These are phyloP conservation scores for Melieria omissa DNA, from an alignment of 2,888 invertebrate genomes.

Conservation along the genomic window DNA sequence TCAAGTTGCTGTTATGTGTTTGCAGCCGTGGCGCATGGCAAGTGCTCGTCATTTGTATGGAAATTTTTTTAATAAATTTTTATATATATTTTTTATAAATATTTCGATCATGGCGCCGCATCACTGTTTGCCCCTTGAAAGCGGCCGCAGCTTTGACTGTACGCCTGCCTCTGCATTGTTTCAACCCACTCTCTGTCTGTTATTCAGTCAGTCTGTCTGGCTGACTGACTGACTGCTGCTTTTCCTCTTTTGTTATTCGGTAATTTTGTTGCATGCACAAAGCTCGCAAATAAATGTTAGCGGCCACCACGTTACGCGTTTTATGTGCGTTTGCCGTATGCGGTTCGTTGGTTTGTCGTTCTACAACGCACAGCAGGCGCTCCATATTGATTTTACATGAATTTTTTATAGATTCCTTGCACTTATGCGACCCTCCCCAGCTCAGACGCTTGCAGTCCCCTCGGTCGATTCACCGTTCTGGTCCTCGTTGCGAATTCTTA, in stretches of 20 bases:
- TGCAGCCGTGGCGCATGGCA: too few relatives aligned
- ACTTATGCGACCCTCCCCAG: slow-evolving; percentile 1
- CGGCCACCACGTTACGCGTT: too few relatives aligned
- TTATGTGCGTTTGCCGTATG: slow-evolving; percentile 2
- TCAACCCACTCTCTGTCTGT: too few relatives aligned
- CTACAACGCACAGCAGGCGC: slow-evolving; percentile 21
- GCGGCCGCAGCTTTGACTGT: too few relatives aligned
- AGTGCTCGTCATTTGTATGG: too few relatives aligned
- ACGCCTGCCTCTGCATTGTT: too few relatives aligned
- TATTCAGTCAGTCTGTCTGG: too few relatives aligned
- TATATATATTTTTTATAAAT: too few relatives aligned
- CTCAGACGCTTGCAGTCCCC: not conserved
- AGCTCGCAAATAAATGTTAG: slow-evolving; percentile 14
- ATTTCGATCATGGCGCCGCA: too few relatives aligned
- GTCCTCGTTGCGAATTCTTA: not conserved
- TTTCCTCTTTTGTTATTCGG: slow-evolving; percentile 1
- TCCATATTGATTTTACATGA: slow-evolving; percentile 33
- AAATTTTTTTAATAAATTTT: too few relatives aligned
- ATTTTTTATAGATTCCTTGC: slow-evolving; percentile 33
- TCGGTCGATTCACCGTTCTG: not conserved
- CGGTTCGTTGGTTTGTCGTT: slow-evolving; percentile 1
- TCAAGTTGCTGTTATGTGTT: too few relatives aligned
- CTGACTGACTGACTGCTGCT: not conserved
- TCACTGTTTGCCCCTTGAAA: too few relatives aligned
- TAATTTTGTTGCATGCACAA: slow-evolving; percentile 16